Evolutionary conservation across 2,888 invertebrate species (phyloP), one percentile per base, ranked within the genome.

Genomic region (Yponomeuta malinellus): DNA sequence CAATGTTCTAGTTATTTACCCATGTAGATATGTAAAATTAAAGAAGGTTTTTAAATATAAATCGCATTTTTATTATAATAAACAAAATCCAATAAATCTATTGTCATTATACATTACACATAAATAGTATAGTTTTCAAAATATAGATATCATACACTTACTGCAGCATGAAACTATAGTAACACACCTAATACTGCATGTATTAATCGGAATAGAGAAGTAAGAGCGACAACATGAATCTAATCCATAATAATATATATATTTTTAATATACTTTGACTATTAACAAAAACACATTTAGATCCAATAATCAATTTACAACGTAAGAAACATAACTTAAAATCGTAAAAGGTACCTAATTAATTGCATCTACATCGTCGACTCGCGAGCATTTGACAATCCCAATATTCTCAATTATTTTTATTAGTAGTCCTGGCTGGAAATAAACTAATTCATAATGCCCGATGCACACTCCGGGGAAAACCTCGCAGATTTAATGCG

Each of bases 81-180:
- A 23, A 64, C n/a, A 12, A 29, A 64, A 33, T 65, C 29, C 10
- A 65, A 10, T 9, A 10, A 31, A 31, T 0, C 29, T 65, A 65
- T 65, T 43, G 68, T 68, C 68, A 68, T 43, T 68, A 68, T 68
- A 65, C 48, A 68, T 6, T 48, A 68, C 52, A 68, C 48, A 48
- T 68, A 68, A 8, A 43, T 59, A 59, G 52, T 15, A 12, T 59
- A 59, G 52, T 69, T 69, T 69, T 52, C 23, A 69, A 69, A 69
- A 69, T 69, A 69, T 69, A 69, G 33, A 37, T 48, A 37, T 29
- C 37, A 69, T 69, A 69, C 69, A 69, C 15, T 69, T n/a, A 68
- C 68, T 33, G 69, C 69, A 69, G 69, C 33, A n/a, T 9, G 52
- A 48, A 52, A 48, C 48, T 67, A 37, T 48, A 15, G 43, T n/a